Conservation (phyloP, 2,113 vertebrate species). For the Vulpes lagopus region DNA sequence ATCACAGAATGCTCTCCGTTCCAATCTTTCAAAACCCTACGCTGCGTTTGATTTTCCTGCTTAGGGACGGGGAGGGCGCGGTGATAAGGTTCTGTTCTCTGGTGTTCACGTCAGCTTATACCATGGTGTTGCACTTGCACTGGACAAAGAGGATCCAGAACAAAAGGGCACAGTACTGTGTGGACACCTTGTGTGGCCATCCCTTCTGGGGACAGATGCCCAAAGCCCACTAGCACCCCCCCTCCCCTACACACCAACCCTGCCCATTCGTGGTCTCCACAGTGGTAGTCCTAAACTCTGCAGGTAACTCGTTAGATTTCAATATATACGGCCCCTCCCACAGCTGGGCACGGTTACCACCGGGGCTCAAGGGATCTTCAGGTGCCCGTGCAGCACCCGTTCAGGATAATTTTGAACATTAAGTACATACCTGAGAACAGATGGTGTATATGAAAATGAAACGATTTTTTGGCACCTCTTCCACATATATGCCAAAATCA, state of each 20-base stretch:
- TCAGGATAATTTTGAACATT: background rate
- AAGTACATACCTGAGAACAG: background rate
- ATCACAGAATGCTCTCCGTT: background rate
- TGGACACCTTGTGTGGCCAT: accelerated
- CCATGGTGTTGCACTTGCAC: background rate
- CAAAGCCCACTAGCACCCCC: background rate
- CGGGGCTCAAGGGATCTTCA: background rate
- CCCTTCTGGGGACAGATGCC: background rate
- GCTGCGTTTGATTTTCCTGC: background rate
- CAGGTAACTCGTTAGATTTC: background rate
- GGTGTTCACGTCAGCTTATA: background rate
- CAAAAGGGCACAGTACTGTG: accelerated
- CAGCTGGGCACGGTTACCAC: background rate
- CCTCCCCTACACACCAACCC: background rate
- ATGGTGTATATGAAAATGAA: background rate
- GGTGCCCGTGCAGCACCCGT: background rate
- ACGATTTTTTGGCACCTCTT: background rate
- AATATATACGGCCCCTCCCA: background rate
- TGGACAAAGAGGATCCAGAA: background rate
- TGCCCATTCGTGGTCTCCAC: too few species aligned
- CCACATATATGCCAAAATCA: background rate
- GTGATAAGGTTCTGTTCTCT: background rate
- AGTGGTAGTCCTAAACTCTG: background rate
- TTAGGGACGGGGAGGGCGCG: too few species aligned
- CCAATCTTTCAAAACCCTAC: background rate